Percentiles rank a stretch among this genome's conserved stretches.
Evolutionary conservation across 2,888 invertebrate species (phyloP).

Genomic region (Lithophane socia): DNA sequence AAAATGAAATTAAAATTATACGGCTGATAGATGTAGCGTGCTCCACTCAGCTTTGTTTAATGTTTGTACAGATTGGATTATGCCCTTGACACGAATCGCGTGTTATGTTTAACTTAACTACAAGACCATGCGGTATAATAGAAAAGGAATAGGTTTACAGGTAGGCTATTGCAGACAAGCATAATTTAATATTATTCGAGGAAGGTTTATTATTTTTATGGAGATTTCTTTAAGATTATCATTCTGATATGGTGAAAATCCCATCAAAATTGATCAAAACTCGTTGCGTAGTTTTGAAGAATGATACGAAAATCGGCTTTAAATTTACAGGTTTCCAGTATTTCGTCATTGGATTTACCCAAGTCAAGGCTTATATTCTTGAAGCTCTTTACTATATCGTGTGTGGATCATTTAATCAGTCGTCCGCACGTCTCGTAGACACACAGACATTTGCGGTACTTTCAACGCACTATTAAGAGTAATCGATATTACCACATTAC

Average conservation of each 20-base stretch:
- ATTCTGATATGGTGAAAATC: no score
- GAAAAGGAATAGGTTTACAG: background rate
- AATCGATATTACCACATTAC: constrained; percentile 21
- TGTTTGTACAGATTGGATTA: constrained; percentile 34
- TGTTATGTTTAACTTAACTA: constrained; percentile 28
- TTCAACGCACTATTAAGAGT: constrained; percentile 25
- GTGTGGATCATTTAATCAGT: background rate
- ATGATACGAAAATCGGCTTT: no score
- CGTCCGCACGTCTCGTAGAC: background rate
- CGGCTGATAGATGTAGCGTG: constrained; percentile 17
- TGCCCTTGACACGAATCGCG: constrained; percentile 31
- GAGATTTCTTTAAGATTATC: no score
- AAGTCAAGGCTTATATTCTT: background rate
- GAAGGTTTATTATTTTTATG: no score
- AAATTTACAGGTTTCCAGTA: no score
- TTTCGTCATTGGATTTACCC: no score
- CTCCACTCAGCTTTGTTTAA: background rate
- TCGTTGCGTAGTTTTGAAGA: no score
- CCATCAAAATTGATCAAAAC: no score
- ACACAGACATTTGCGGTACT: constrained; percentile 2
- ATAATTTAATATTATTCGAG: no score
- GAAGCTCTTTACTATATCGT: background rate
- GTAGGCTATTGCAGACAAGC: background rate
- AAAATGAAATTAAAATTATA: background rate
- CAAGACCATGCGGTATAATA: background rate